Percentiles rank a stretch among this genome's conserved stretches.
phyloP scores from a whole-genome alignment of 2,888 invertebrate species.

The Agrochola macilenta region DNA sequence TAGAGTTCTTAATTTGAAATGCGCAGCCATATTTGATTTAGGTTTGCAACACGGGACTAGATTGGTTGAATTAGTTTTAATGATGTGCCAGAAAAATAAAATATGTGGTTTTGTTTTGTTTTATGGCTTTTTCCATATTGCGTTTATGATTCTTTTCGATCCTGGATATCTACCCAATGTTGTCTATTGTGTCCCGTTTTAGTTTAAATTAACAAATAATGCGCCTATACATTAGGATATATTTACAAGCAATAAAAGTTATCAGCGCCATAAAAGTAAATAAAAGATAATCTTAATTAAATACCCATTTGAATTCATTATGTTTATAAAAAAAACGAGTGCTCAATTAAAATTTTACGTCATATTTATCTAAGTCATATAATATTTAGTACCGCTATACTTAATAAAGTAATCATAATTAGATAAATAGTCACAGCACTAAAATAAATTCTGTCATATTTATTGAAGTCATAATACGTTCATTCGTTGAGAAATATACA shows the following conservation, averaged over 20 bases:
- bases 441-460: conserved; percentile 14
- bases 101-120: not conserved
- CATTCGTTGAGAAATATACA: conserved; percentile 58
- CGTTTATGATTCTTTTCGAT: not conserved
- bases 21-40: conserved; percentile 22
- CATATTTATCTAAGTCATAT: conserved; percentile 47
- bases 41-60: not conserved
- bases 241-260: conserved; percentile 26
- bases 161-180: not conserved
- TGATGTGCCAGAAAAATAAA: not conserved
- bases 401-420: conserved; percentile 42
- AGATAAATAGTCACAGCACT: conserved; percentile 10
- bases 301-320: conserved; percentile 48
- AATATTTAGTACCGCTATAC: conserved; percentile 47
- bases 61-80: not conserved
- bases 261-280: conserved; percentile 39
- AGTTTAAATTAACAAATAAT: not conserved
- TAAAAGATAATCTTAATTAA: conserved; percentile 38
- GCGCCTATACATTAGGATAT: not conserved
- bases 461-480: not conserved
- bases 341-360: conserved; percentile 41
- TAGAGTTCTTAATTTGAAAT: conserved; percentile 44
- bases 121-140: not conserved
- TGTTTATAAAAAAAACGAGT: conserved; percentile 40
- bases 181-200: not conserved